These are phyloP conservation scores for Microtus oregoni DNA, from an alignment of 2,113 vertebrate genomes.

Conservation along the genomic window DNA sequence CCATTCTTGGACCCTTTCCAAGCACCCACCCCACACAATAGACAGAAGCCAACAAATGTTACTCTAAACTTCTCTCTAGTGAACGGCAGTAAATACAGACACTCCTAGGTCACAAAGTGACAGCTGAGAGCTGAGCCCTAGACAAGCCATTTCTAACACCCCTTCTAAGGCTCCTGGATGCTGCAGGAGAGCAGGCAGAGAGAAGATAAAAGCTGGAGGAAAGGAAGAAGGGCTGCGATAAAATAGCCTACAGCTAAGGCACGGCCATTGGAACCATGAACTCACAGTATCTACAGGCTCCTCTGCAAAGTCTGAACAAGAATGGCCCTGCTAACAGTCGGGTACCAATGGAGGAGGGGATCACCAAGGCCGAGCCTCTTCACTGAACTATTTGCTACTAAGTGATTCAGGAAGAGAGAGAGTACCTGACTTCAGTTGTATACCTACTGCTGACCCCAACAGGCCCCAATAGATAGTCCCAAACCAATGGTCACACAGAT, in stretches of 20 bases:
- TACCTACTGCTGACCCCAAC: not conserved
- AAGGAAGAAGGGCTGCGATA: not conserved
- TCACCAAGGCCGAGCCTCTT: not conserved
- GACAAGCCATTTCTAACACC: not conserved
- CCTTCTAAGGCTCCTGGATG: not conserved
- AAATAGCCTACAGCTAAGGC: not conserved
- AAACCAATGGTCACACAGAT: not conserved
- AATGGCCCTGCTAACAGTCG: not conserved
- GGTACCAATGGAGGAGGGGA: not conserved
- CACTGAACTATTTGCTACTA: not conserved
- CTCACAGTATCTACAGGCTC: not conserved
- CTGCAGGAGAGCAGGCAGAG: not conserved
- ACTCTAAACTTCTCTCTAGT: not conserved
- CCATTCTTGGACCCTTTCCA: not conserved
- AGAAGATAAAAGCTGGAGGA: not conserved
- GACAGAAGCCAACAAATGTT: not conserved
- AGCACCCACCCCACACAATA: not conserved
- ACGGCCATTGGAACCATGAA: not conserved
- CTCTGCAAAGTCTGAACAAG: not conserved
- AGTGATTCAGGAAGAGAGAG: not conserved
- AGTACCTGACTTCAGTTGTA: not conserved
- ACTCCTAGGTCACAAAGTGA: not conserved
- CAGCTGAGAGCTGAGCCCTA: not conserved
- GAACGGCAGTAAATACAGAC: not conserved
- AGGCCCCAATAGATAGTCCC: not conserved